Evolutionary conservation across 1,140 invertebrate genomes (phyloP).

Genomic region (Pogonus chalceus): DNA sequence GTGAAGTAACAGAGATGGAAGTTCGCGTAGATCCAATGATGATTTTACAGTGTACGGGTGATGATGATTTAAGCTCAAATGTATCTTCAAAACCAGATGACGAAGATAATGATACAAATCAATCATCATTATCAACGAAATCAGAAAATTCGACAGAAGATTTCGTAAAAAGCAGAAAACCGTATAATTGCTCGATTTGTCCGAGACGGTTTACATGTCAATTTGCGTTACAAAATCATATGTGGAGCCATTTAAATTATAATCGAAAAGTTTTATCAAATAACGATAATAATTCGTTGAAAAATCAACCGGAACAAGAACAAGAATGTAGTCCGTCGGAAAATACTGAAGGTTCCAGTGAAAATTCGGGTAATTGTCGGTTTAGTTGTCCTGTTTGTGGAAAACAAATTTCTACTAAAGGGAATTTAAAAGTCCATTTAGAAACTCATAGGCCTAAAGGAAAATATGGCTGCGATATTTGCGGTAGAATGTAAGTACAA

Average conservation of each 20-base stretch:
- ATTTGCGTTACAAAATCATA: constrained; percentile 43
- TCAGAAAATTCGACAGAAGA: constrained; percentile 15
- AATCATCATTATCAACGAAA: constrained; percentile 1
- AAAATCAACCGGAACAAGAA: constrained; percentile 3
- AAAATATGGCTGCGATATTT: constrained; percentile 54
- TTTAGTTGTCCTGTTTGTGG: constrained; percentile 49
- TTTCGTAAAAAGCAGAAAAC: constrained; percentile 31
- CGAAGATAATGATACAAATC: constrained; percentile 9
- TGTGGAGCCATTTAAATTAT: constrained; percentile 42
- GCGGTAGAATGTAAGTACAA: constrained; percentile 55
- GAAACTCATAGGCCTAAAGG: constrained; percentile 53
- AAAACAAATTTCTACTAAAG: constrained; percentile 49
- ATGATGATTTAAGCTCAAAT: constrained; percentile 33
- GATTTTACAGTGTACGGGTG: constrained; percentile 41
- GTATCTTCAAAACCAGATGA: constrained; percentile 9
- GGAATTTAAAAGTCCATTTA: constrained; percentile 54
- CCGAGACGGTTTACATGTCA: constrained; percentile 39
- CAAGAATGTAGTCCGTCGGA: neutral
- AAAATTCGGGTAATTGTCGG: constrained; percentile 15
- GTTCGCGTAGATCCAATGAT: constrained; percentile 50
- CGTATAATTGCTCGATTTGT: constrained; percentile 43
- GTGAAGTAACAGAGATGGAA: constrained; percentile 45
- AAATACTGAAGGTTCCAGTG: constrained; percentile 14
- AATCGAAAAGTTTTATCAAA: constrained; percentile 16
- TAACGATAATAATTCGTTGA: constrained; percentile 14